Base-by-base conservation (phyloP, 1,140 invertebrate genomes). In the Sinonovacula constricta region DNA sequence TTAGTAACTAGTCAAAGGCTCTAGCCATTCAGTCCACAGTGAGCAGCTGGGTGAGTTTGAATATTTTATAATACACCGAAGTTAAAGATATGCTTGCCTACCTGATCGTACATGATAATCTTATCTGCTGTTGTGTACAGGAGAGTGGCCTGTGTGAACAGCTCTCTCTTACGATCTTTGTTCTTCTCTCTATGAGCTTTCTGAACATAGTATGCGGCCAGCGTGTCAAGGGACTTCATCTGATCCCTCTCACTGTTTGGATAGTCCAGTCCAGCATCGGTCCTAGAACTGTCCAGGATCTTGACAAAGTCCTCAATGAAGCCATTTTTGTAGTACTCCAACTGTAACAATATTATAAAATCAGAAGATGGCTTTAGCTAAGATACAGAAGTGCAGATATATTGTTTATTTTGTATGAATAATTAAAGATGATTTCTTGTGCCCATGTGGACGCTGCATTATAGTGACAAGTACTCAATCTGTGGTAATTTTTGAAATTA, bases 71-170 rank as follows among this genome's bases (percentile, higher is more conserved):
- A n/a, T n/a, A n/a, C n/a, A n/a, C n/a, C n/a, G n/a, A n/a, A n/a
- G n/a, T n/a, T n/a, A n/a, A n/a, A n/a, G n/a, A n/a, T n/a, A n/a
- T 45, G 39, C 39, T 45, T 45, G 57, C 82, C 24, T 92, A 96
- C 95, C 93, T 98, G 97, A 91, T 99, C 98, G 92, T 99, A 99
- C 98, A 99, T 99, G 83, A 99, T 98, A 89, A 99, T 99, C 93
- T 99, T 99, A 90, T 99, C 99, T 33, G 98, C 98, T 78, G 97
- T 98, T 0, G 98, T 99, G 89, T 99, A 99, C 0, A 99, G 90
- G 49, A 98, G 92, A 4, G 97, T 99, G 0, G 99, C 99, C 93
- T 99, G 98, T 22, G 95, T 96, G 88, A 99, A 99, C 2, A 98
- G 92, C 83, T 99, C 98, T 80, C 96, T 94, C 89, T 98, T 98